Evolutionary conservation across 2,888 invertebrate species (phyloP).

Genomic region (Oligia strigilis): DNA sequence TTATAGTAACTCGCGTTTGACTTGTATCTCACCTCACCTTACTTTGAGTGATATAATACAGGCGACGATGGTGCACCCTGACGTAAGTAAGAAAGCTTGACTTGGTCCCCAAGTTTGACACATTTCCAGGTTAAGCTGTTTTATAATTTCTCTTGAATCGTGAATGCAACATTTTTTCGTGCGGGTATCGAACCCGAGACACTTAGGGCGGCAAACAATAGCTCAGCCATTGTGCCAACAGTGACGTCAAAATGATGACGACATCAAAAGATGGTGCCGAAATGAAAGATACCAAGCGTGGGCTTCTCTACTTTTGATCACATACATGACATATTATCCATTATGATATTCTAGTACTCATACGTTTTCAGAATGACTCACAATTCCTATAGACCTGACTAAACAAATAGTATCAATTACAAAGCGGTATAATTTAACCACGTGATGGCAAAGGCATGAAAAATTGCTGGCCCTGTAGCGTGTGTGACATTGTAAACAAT

Average conservation of each 20-base stretch:
- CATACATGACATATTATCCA: background rate
- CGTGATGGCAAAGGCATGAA: conserved; percentile 7
- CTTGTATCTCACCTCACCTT: background rate
- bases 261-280: background rate
- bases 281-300: background rate
- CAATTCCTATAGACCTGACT: conserved; percentile 10
- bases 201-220: background rate
- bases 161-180: background rate
- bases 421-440: conserved; percentile 26
- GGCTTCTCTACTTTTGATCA: background rate
- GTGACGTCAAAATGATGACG: conserved; percentile 4
- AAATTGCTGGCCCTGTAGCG: conserved; percentile 29
- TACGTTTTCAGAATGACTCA: conserved; percentile 37
- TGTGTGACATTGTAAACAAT: conserved; percentile 50
- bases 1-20: no score
- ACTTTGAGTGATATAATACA: background rate
- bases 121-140: no score
- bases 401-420: conserved; percentile 27
- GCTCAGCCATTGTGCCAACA: background rate
- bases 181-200: background rate
- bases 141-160: background rate
- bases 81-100: no score
- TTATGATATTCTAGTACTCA: conserved; percentile 1
- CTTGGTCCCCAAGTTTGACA: background rate
- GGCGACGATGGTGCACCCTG: background rate